A percentile compares a stretch with the other conserved stretches of the same genome.
These are phyloP conservation scores for Euura lappo DNA, from an alignment of 1,140 invertebrate species.

Conservation along the genomic window DNA sequence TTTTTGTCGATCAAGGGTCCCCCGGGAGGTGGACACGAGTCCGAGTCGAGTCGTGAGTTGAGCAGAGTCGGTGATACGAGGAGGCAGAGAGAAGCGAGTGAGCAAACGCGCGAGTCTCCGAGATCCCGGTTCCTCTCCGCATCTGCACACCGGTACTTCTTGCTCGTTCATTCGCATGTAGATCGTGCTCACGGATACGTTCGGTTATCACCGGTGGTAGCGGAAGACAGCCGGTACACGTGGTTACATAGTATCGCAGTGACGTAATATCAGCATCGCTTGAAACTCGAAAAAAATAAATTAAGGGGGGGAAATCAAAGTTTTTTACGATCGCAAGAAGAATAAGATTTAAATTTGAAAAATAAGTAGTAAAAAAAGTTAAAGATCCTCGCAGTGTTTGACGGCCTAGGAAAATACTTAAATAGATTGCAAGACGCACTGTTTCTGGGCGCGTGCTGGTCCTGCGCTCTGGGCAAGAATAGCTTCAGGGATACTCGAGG, in stretches of 20 bases:
- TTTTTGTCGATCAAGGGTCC: background rate
- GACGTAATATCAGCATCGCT: too few relatives aligned
- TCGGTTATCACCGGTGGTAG: background rate
- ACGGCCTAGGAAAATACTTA: too few relatives aligned
- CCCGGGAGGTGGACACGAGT: background rate
- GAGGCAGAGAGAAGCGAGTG: background rate
- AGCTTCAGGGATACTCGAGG: background rate
- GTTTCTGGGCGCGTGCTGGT: too few relatives aligned
- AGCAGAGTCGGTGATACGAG: background rate
- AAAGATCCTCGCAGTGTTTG: too few relatives aligned
- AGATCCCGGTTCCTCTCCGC: background rate
- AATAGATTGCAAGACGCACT: too few relatives aligned
- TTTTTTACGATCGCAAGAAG: too few relatives aligned
- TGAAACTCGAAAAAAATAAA: too few relatives aligned
- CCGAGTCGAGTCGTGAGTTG: background rate
- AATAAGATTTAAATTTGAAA: too few relatives aligned
- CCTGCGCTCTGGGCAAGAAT: too few relatives aligned
- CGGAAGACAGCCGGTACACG: background rate
- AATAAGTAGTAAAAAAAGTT: too few relatives aligned
- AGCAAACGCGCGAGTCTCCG: background rate
- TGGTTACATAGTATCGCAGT: background rate
- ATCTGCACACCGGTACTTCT: background rate
- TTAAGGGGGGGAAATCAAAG: too few relatives aligned
- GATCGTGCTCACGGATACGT: background rate
- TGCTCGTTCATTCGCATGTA: constrained; percentile 3